Evolutionary conservation across 2,113 vertebrate genomes (phyloP).

Genomic region (Microcebus jonahi): DNA sequence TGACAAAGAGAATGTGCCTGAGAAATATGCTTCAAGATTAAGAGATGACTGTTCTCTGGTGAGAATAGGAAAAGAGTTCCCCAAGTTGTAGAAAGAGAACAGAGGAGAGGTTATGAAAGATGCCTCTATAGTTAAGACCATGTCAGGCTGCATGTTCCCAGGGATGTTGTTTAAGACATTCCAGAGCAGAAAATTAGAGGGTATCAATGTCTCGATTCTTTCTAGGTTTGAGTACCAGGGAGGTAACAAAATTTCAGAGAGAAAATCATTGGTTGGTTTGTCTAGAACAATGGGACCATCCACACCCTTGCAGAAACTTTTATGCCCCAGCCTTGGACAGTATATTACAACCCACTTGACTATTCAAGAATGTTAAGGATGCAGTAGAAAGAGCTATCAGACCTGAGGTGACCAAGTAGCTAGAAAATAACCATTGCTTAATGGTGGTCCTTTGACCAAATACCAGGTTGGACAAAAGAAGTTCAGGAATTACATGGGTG

Average conservation of each 20-base stretch:
- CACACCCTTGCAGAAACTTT: neutral
- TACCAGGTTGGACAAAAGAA: neutral
- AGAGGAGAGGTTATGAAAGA: neutral
- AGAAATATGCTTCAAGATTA: neutral
- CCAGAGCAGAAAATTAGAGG: neutral
- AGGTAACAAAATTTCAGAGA: neutral
- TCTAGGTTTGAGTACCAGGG: neutral
- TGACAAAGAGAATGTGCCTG: neutral
- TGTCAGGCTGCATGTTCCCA: accelerated
- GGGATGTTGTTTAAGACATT: neutral
- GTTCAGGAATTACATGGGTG: neutral
- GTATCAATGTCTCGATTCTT: neutral
- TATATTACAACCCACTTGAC: no score
- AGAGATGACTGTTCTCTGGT: neutral
- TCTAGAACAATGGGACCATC: neutral
- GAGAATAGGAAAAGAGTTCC: neutral
- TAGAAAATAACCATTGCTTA: neutral
- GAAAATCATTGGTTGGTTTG: neutral
- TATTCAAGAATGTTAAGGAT: neutral
- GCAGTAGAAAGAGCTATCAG: neutral
- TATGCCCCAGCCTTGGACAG: neutral
- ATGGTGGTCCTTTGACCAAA: neutral
- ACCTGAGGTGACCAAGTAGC: neutral
- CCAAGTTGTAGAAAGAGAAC: neutral
- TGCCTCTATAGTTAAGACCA: neutral